Evolutionary conservation across 2,797 vertebrate species (phyloP).

Genomic region (Mus caroli): DNA sequence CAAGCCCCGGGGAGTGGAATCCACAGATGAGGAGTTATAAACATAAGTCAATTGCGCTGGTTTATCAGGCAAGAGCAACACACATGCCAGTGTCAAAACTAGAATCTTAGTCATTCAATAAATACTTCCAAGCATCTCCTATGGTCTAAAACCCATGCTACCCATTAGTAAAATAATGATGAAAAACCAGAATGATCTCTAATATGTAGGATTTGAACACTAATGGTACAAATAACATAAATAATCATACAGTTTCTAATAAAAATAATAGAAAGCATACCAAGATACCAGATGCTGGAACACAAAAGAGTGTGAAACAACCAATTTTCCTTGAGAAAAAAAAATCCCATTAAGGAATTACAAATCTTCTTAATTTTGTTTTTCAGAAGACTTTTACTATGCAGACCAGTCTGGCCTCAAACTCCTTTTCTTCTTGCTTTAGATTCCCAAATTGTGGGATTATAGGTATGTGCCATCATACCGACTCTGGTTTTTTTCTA

Average conservation of each 20-base stretch:
- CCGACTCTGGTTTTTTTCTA: background rate
- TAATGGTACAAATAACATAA: background rate
- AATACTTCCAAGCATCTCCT: background rate
- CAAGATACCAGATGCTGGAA: background rate
- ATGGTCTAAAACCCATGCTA: background rate
- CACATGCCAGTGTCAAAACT: background rate
- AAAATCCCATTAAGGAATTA: background rate
- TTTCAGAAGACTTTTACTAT: background rate
- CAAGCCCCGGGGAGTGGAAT: background rate
- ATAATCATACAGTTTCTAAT: constrained; percentile 40
- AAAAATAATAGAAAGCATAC: constrained; percentile 10
- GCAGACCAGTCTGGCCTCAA: background rate
- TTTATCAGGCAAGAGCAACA: background rate
- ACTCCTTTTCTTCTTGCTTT: background rate
- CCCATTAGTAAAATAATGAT: background rate
- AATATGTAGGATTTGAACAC: background rate
- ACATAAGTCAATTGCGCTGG: background rate
- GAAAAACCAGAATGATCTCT: constrained; percentile 25
- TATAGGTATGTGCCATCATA: background rate
- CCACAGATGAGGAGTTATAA: too few species aligned
- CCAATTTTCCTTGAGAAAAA: constrained; percentile 21
- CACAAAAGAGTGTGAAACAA: background rate
- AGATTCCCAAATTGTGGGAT: background rate
- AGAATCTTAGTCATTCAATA: constrained; percentile 23
- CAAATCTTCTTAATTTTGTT: background rate